Evolutionary conservation across 2,888 invertebrate genomes (phyloP).

Genomic region (Portevinia maculata): DNA sequence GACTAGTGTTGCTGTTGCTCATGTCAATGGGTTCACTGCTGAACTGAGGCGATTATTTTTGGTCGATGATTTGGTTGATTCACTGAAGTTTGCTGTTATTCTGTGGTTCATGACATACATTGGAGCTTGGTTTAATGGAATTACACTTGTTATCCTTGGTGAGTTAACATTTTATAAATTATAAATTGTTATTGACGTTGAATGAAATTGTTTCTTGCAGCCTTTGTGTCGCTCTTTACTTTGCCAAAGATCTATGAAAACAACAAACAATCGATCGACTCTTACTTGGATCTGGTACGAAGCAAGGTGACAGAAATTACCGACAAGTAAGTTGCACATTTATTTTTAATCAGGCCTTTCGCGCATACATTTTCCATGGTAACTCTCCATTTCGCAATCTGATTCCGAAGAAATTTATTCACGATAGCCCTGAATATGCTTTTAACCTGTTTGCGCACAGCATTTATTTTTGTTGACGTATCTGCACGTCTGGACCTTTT

Average conservation of each 20-base stretch:
- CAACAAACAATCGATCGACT: conserved; percentile 96
- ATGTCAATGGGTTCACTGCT: conserved; percentile 90
- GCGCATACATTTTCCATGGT: no score
- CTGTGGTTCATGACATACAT: conserved; percentile 98
- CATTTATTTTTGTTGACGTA: no score
- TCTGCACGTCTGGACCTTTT: no score
- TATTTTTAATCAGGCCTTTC: no score
- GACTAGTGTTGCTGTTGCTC: conserved; percentile 93
- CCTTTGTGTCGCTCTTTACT: conserved; percentile 95
- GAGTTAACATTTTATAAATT: conserved; percentile 65
- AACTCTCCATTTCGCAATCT: no score
- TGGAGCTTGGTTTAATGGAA: conserved; percentile 99
- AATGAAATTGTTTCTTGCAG: conserved; percentile 84
- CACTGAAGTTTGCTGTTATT: conserved; percentile 96
- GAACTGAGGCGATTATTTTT: conserved; percentile 97
- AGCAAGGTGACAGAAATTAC: conserved; percentile 94
- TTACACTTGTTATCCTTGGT: conserved; percentile 98
- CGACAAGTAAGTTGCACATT: conserved; percentile 88
- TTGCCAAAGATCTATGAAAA: conserved; percentile 98
- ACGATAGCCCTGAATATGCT: no score
- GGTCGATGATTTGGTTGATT: conserved; percentile 98
- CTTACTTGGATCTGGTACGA: conserved; percentile 93
- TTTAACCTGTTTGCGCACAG: no score
- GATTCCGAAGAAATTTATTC: no score
- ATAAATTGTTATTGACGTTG: conserved; percentile 5